Evolutionary conservation across 2,113 vertebrate species (phyloP), one percentile per base, ranked within the genome.

Genomic region (Cercopithecus mona): DNA sequence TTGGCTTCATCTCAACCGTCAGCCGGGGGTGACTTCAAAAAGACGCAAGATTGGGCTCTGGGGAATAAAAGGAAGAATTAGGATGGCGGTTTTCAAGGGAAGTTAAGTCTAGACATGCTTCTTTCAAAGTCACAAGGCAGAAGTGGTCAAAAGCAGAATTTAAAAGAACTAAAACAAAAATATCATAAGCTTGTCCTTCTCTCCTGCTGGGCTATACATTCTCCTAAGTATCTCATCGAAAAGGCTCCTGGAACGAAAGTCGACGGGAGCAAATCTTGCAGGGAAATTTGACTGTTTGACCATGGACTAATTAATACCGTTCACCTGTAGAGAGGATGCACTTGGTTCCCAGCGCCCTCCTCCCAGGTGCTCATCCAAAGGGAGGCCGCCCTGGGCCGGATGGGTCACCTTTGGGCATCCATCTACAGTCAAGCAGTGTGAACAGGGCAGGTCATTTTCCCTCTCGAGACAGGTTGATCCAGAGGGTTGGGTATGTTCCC

Each of bases 51-150:
- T 7, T 50, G 88, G 48, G 38, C 27, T 78, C 57, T 50, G 68
- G 87, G 75, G 72, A 82, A 23, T 85, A 45, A 40, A 93, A 82
- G 30, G 8, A 95, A 87, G 87, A 14, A 23, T 64, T 22, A 11
- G 87, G 72, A n/a, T 23, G 59, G 90, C 4, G 22, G 90, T 76
- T 96, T 95, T 76, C 81, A 70, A 66, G 76, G 84, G 70, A 84
- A 84, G 40, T 80, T 61, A 43, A 64, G 81, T 88, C 64, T 88
- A 79, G 82, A 89, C 95, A 1, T 8, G 85, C 18, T 93, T 83
- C 79, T 96, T 92, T 55, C 95, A 88, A 95, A 94, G 87, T 85
- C 87, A 55, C 55, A 45, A 87, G 93, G 40, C 85, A 88, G 70
- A 81, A 92, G 85, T 80, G 84, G 79, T 61, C 83, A 20, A 87